A percentile compares a stretch with the other conserved stretches of the same genome.
phyloP scores from a whole-genome alignment of 2,888 invertebrate genomes.

The Pasiphila rectangulata region DNA sequence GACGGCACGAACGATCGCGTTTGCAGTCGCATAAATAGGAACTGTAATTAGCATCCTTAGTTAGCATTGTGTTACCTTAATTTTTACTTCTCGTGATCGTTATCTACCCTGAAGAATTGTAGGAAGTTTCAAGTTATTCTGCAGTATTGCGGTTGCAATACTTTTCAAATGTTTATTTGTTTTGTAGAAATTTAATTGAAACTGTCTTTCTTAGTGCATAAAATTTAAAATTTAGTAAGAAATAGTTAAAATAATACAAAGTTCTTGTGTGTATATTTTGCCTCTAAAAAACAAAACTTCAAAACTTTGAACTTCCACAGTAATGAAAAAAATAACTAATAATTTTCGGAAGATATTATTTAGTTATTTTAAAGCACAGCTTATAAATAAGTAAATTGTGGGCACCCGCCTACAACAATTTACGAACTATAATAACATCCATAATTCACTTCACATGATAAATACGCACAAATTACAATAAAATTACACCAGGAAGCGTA shows the following conservation, averaged over 20 bases:
- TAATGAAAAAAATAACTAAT: no score
- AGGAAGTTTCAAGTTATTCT: slow-evolving; percentile 8
- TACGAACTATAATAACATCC: slow-evolving; percentile 43
- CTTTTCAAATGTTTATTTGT: no score
- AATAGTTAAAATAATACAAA: no score
- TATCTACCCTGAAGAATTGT: slow-evolving; percentile 34
- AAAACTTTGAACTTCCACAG: no score
- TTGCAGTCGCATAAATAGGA: slow-evolving; percentile 69
- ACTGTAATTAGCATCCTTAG: slow-evolving; percentile 67
- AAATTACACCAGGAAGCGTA: slow-evolving; percentile 71
- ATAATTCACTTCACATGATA: slow-evolving; percentile 75
- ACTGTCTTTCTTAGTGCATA: no score
- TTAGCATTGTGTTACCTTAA: slow-evolving; percentile 44
- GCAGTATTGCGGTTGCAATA: slow-evolving; percentile 6
- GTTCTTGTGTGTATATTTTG: no score
- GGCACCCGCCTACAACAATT: not conserved
- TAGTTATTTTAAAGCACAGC: not conserved
- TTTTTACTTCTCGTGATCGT: slow-evolving; percentile 57
- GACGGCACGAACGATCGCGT: slow-evolving; percentile 48
- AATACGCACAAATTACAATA: slow-evolving; percentile 78
- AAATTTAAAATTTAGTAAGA: no score
- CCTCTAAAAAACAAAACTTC: no score
- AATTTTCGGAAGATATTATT: no score
- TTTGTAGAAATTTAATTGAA: slow-evolving; percentile 1
- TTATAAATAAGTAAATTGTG: not conserved